A percentile compares a stretch with the other conserved stretches of the same genome.
These are phyloP conservation scores for Spea multiplicata DNA, from an alignment of 2,113 vertebrate species.

Conservation along the genomic window DNA sequence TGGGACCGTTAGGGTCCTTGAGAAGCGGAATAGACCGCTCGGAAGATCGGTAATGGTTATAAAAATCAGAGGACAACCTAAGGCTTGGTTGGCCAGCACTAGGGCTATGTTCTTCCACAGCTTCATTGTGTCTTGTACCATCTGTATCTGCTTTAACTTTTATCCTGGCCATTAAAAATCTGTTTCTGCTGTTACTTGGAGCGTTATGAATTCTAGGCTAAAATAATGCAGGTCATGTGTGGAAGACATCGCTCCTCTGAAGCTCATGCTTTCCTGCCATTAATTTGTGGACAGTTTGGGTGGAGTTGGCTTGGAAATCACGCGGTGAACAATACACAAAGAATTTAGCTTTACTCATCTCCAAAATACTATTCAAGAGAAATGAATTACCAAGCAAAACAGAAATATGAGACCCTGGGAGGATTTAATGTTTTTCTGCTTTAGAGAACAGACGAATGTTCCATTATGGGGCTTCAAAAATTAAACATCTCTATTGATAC, in stretches of 20 bases:
- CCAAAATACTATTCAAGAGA: neutral
- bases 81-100: too few species aligned
- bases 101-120: too few species aligned
- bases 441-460: too few species aligned
- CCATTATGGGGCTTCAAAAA: too few species aligned
- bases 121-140: neutral
- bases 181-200: too few species aligned
- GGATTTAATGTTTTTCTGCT: neutral
- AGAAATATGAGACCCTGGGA: neutral
- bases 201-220: neutral
- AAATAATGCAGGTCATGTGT: too few species aligned
- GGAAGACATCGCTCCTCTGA: too few species aligned
- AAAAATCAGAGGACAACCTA: too few species aligned
- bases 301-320: neutral
- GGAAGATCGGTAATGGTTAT: too few species aligned
- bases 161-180: neutral
- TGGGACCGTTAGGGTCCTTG: too few species aligned
- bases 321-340: slow-evolving; percentile 22
- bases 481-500: too few species aligned
- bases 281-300: neutral
- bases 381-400: neutral
- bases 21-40: too few species aligned
- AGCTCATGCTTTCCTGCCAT: neutral
- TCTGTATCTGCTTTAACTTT: neutral
- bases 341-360: slow-evolving; percentile 1